Conservation (phyloP, 2,888 invertebrate species). For the Agrotis clavis region DNA sequence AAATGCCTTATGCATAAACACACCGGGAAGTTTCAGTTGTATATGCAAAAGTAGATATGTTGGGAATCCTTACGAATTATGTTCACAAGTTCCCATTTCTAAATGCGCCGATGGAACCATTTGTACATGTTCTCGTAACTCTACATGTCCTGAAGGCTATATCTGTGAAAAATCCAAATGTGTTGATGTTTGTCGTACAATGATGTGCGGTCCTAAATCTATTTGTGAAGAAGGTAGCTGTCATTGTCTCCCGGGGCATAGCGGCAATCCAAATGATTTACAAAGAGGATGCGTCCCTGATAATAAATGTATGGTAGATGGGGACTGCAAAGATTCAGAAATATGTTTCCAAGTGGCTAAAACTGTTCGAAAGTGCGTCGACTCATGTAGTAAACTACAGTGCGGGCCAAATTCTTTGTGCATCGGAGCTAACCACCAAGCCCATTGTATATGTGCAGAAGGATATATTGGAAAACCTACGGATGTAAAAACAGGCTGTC, state of each 20-base stretch:
- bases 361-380: constrained; percentile 95
- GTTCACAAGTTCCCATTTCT: constrained; percentile 93
- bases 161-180: constrained; percentile 94
- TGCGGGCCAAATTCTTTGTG: constrained; percentile 98
- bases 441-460: constrained; percentile 96
- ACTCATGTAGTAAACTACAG: constrained; percentile 96
- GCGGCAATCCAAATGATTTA: constrained; percentile 94
- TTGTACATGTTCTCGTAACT: constrained; percentile 93
- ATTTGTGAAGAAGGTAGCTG: constrained; percentile 95
- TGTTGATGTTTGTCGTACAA: constrained; percentile 94
- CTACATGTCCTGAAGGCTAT: constrained; percentile 95
- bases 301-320: constrained; percentile 95
- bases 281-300: constrained; percentile 93
- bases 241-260: constrained; percentile 94
- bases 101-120: constrained; percentile 93
- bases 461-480: constrained; percentile 96
- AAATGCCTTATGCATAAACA: constrained; percentile 97
- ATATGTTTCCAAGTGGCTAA: constrained; percentile 97
- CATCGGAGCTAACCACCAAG: constrained; percentile 95
- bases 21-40: constrained; percentile 97
- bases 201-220: constrained; percentile 95
- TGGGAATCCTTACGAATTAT: constrained; percentile 97
- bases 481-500: constrained; percentile 95
- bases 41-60: constrained; percentile 96
- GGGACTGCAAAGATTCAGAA: constrained; percentile 95